Base-by-base conservation (phyloP, 2,797 vertebrate genomes). In the Sphenopsis melanotis region DNA sequence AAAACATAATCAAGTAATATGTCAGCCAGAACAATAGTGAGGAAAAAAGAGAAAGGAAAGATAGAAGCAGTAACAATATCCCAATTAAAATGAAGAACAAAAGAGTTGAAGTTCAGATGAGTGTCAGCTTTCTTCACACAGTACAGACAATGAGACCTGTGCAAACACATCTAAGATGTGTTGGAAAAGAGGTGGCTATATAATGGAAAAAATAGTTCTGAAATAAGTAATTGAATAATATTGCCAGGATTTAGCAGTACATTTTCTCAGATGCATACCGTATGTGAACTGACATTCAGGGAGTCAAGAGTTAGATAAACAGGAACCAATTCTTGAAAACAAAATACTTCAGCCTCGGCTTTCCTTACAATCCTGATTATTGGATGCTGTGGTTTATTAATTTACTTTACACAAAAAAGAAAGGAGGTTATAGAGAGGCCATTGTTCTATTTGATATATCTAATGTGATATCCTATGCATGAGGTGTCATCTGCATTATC, bases 11-110 rank as follows among this genome's bases (percentile, higher is more conserved):
- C 37, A 95, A 87, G 52, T 46, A 90, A 68, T 46, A 60, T 57
- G 56, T 84, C 77, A 95, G 5, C 7, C 49, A 92, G 71, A 94
- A 92, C 24, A 95, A 93, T 46, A 64, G 37, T 17, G 32, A 52
- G 11, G 29, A 21, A 82, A 78, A 83, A 78, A 81, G 8, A 13
- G 34, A 75, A 8, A 34, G 10, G 15, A 65, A 71, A 78, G 19
- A 37, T 61, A 72, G 78, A 83, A 65, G 3, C 27, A 53, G 46
- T 34, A 95, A 77, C 46, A 87, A 80, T 81, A 90, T 61, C 47
- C 65, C 82, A 83, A 79, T 96, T 83, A 93, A 93, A 93, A 83
- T 59, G 29, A 92, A 83, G 36, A 93, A 72, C 39, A 87, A 87
- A 89, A 71, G 21, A 79, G 61, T 7, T 76, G 72, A 93, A 91